Evolutionary conservation across 2,113 vertebrate species (phyloP), one percentile per base, ranked within the genome.

Genomic region (Cebus imitator): DNA sequence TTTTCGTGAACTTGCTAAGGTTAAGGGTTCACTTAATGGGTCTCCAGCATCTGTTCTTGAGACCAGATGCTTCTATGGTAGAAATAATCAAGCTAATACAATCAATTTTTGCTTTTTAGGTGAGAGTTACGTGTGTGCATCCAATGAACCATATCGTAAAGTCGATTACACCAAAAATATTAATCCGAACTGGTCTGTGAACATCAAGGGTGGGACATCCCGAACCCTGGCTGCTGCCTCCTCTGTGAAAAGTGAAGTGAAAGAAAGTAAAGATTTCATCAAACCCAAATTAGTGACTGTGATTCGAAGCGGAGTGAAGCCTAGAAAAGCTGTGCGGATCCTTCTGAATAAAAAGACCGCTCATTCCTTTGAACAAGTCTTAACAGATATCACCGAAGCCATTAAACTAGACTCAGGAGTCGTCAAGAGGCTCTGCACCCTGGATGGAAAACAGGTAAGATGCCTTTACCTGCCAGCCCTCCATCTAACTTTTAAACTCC

Each of bases 281-380:
- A 99, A 99, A 87, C 99, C 99, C 97, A 99, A 99, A 57, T 90
- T 99, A 35, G 99, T 99, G 98, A 99, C 99, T 5, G 99, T 99
- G 97, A 99, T 99, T 96, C 99, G 99, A 64, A 99, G 99, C 70
- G 99, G 99, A 8, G 99, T 99, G 70, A 99, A 99, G 96, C 99
- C 99, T 0, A 99, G 99, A 64, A 99, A 99, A 98, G 99, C 99
- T 0, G 99, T 99, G 35, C 99, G 99, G 43, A 99, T 99, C 80
- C 99, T 99, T 86, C 99, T 99, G 95, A 99, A 99, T 94, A 99
- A 99, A 98, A 99, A 99, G 98, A 99, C 99, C 0, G 99, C 99
- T 1, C 99, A 99, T 98, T 99, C 99, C 97, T 99, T 99, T 0
- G 99, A 99, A 20, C 99, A 99, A 97, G 99, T 99, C 97, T 98